phyloP scores from a whole-genome alignment of 2,888 invertebrate species.

The Malacosoma neustria region DNA sequence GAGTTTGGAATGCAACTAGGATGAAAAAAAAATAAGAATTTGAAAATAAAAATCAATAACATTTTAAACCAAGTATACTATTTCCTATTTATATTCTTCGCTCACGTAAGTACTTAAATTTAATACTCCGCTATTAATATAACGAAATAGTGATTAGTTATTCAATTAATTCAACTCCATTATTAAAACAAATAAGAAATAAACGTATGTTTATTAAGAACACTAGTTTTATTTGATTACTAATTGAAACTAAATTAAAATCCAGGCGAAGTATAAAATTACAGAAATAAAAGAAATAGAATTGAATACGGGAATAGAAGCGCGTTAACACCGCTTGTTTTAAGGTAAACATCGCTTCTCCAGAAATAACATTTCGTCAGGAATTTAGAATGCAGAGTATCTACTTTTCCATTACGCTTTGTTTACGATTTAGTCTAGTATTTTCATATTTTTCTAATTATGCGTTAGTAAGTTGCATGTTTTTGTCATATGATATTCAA shows the following conservation, averaged over 20 bases:
- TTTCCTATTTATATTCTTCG: no score
- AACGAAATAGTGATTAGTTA: no score
- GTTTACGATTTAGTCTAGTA: constrained; percentile 27
- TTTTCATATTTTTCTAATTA: no score
- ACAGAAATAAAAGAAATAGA: constrained; percentile 54
- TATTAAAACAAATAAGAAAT: not conserved
- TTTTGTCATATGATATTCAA: no score
- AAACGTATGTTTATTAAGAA: not conserved
- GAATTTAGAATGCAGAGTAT: constrained; percentile 35
- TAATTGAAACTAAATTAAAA: constrained; percentile 40
- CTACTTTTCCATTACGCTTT: constrained; percentile 21
- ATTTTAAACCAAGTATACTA: no score
- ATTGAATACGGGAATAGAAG: constrained; percentile 49
- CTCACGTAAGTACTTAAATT: no score
- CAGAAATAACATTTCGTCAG: constrained; percentile 51
- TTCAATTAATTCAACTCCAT: no score
- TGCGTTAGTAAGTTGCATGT: no score
- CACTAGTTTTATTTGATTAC: constrained; percentile 9
- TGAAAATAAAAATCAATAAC: no score
- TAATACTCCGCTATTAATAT: no score
- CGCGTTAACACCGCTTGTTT: constrained; percentile 32
- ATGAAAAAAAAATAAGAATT: no score
- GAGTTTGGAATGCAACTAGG: no score
- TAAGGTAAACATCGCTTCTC: constrained; percentile 51
- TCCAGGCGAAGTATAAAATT: constrained; percentile 39